Base-by-base conservation (phyloP, 2,797 vertebrate species). In the Dermochelys coriacea region DNA sequence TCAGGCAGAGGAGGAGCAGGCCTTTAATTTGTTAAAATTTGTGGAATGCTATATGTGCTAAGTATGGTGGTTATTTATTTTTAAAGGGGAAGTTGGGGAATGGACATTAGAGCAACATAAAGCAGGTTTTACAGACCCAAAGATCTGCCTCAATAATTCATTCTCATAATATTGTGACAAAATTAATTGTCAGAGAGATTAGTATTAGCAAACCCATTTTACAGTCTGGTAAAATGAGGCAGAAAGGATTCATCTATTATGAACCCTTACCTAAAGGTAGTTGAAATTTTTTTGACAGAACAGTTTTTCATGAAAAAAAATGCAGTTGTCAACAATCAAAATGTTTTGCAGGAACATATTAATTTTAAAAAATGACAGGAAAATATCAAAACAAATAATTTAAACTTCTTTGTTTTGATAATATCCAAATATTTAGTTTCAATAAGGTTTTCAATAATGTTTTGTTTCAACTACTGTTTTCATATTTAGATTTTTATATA, bases 51-150 rank as follows among this genome's bases (percentile, higher is more conserved):
- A 6, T 49, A 3, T n/a, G 52, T 5, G 64, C 29, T 16, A 6
- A 61, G 5, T 11, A 2, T 5, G 54, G 15, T 7, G 12, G 0
- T 8, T 19, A 8, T 23, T 8, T 19, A 8, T 23, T 29, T 49
- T 27, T 34, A 19, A 6, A 41, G 49, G 19, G 4, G 2, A 6
- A 1, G 0, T 0, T 23, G 49, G 61, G 12, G 14, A 19, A 3
- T 0, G 49, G 37, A 9, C 41, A 8, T 59, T 1, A 23, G 5
- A 49, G 68, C 57, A 11, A 31, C 80, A 5, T 34, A 18, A 34
- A 12, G 71, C 8, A 0, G 3, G 5, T 6, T 2, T 11, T 23
- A 9, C 1, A 7, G 8, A 4, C 55, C 10, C 2, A 4, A 5
- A 50, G 21, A 23, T 2, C 47, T 5, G 6, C 23, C 3, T 27